Evolutionary conservation across 2,113 vertebrate genomes (phyloP).

Genomic region (Albula glossodonta): DNA sequence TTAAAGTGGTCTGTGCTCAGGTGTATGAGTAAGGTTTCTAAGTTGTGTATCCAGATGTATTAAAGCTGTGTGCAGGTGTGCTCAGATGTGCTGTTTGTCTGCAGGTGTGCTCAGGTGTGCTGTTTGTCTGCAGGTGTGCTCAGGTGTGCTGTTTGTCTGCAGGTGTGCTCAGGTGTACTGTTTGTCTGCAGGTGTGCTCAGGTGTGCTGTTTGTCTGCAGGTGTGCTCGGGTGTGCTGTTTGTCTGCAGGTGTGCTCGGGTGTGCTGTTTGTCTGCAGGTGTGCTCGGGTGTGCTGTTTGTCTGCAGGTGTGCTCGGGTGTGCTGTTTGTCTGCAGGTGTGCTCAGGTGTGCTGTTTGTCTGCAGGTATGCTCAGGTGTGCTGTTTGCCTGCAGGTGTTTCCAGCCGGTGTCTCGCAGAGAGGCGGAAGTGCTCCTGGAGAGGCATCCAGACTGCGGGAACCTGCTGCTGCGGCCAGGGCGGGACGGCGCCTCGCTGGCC

Average conservation of each 20-base stretch:
- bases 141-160: constrained; percentile 32
- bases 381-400: constrained; percentile 70
- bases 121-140: constrained; percentile 73
- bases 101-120: neutral
- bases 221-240: constrained; percentile 66
- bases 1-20: constrained; percentile 36
- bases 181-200: neutral
- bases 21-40: neutral
- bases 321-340: constrained; percentile 5
- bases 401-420: constrained; percentile 75
- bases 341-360: neutral
- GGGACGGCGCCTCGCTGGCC: constrained; percentile 71
- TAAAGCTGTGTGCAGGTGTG: neutral
- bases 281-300: neutral
- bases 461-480: constrained; percentile 78
- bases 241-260: constrained; percentile 6
- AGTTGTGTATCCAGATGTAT: neutral
- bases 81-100: neutral
- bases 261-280: neutral
- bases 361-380: neutral
- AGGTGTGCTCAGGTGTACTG: constrained; percentile 11
- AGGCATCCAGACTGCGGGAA: constrained; percentile 77
- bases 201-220: constrained; percentile 49
- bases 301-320: constrained; percentile 75
- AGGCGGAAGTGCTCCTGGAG: constrained; percentile 80